phyloP scores from a whole-genome alignment of 2,113 vertebrate species.

The Crypturellus undulatus region DNA sequence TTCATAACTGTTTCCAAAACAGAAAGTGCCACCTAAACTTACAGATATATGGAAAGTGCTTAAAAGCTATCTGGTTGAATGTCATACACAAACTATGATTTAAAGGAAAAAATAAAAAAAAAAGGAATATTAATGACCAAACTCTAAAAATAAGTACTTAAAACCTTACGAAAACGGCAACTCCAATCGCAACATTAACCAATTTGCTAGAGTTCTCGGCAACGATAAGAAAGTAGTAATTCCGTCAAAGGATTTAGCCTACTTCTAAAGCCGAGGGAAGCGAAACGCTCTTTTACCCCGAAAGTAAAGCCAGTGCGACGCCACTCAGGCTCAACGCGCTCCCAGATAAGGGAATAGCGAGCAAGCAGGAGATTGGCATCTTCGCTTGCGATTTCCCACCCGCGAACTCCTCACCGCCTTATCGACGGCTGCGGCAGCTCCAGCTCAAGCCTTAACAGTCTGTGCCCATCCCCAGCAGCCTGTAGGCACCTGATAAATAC shows the following conservation, averaged over 20 bases:
- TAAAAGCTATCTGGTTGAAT: not conserved
- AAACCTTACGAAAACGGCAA: slow-evolving; percentile 16
- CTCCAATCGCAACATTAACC: not conserved
- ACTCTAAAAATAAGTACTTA: not conserved
- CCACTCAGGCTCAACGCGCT: slow-evolving; percentile 60
- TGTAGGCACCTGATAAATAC: slow-evolving; percentile 74
- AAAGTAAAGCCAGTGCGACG: slow-evolving; percentile 20
- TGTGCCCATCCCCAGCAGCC: slow-evolving; percentile 32
- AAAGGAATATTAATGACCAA: not conserved
- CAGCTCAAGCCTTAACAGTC: slow-evolving; percentile 74
- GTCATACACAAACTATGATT: not conserved
- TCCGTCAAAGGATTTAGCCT: not conserved
- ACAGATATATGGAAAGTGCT: slow-evolving; percentile 19
- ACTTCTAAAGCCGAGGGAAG: slow-evolving; percentile 1
- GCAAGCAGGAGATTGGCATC: slow-evolving; percentile 73
- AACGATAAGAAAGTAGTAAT: not conserved
- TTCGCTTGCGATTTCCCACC: slow-evolving; percentile 68
- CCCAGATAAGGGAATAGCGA: slow-evolving; percentile 65
- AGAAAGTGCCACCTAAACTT: slow-evolving; percentile 16
- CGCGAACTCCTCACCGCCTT: slow-evolving; percentile 53
- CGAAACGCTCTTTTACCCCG: not conserved
- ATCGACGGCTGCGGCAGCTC: slow-evolving; percentile 65
- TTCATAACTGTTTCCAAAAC: slow-evolving; percentile 37
- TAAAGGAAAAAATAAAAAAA: not conserved
- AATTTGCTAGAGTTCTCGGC: not conserved